Base-by-base conservation (phyloP, 2,113 vertebrate species). In the Geothlypis trichas region DNA sequence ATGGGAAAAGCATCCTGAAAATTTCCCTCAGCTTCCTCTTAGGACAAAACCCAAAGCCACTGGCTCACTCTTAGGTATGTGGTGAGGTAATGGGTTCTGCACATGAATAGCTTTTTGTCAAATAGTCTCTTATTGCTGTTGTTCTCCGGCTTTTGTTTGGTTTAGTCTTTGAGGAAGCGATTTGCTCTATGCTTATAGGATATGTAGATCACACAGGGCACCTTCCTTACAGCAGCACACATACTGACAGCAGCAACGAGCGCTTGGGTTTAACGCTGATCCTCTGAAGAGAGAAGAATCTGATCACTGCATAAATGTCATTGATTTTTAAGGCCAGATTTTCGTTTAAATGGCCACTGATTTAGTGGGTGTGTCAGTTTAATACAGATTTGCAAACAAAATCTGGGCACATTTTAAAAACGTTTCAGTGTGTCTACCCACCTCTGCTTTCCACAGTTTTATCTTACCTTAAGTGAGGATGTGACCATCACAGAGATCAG, bases 31-130 rank as follows among this genome's bases (percentile, higher is more conserved):
- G 44, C 44, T 73, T 75, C 58, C 88, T 63, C 59, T 37, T 75
- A 78, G 93, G 66, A 93, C 75, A 87, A 96, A 95, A 90, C 61
- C 51, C 59, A 49, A 90, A 89, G 81, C 80, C 52, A 59, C 46
- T 86, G 85, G 42, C 80, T 89, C 33, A 16, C 6, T 2, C 47
- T 81, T 89, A 92, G 92, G 71, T 92, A 89, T 88, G 94, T 14
- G 30, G 81, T 94, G 90, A 96, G 74, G 83, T 89, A 95, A 94
- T 84, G 92, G 47, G 23, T 59, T 92, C 44, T 33, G 59, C 92
- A 95, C 90, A 90, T 90, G 69, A 92, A 86, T 93, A 75, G 90
- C 65, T 90, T 93, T 96, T 90, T 79, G 83, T 92, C 71, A 81
- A 81, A 66, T 54, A 72, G 81, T 90, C 76, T 86, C 54, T 93